Conservation (phyloP, 2,113 vertebrate genomes). For the Origma solitaria region DNA sequence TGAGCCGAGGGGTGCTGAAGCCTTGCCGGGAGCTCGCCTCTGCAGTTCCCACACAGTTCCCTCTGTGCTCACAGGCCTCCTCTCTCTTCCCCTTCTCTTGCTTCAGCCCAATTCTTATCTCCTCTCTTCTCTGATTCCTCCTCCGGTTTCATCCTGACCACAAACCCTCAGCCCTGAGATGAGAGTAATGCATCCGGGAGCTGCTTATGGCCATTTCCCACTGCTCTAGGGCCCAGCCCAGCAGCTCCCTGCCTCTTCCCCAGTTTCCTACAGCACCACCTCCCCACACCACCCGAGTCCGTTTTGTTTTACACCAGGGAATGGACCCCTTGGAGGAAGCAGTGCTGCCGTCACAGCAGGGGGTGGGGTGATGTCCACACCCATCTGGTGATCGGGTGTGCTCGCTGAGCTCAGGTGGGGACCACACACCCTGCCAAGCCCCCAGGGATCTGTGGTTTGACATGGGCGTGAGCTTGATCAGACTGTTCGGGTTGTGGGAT, state of each 20-base stretch:
- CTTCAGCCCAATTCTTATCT: neutral
- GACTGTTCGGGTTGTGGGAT: neutral
- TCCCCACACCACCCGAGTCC: rapidly evolving
- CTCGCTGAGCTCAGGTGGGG: neutral
- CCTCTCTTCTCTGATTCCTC: neutral
- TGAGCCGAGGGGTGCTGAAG: neutral
- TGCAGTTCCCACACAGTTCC: neutral
- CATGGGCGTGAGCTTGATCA: neutral
- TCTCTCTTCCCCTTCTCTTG: neutral
- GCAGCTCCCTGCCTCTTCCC: neutral
- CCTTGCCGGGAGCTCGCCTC: rapidly evolving
- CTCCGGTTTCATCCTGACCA: neutral
- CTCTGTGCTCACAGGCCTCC: neutral
- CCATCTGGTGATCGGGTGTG: rapidly evolving
- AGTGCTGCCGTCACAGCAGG: rapidly evolving
- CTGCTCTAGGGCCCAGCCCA: neutral
- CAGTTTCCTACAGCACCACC: neutral
- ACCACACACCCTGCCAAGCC: neutral
- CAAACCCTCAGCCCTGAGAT: rapidly evolving
- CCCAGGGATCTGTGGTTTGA: neutral
- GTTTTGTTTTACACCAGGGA: neutral
- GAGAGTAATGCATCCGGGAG: rapidly evolving
- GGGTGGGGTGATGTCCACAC: neutral
- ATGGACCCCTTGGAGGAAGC: neutral
- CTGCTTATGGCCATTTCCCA: neutral